Evolutionary conservation across 2,888 invertebrate species (phyloP).

Genomic region (Hydropsyche betteni): DNA sequence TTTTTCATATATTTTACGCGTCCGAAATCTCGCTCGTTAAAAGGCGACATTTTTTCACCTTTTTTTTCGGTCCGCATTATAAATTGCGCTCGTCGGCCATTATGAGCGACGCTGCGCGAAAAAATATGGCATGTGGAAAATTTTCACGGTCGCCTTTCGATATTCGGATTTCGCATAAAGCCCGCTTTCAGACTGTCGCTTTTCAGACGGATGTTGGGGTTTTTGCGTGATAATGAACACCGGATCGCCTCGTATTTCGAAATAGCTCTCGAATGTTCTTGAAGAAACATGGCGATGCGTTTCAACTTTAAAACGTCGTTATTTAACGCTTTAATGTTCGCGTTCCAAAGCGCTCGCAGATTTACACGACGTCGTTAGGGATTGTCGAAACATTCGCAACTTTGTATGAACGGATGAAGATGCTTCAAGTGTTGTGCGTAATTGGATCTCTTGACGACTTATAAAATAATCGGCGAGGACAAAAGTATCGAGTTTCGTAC

Average conservation of each 20-base stretch:
- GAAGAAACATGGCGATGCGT: background rate
- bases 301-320: slow-evolving; percentile 32
- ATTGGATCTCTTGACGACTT: slow-evolving; percentile 1
- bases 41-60: slow-evolving; percentile 26
- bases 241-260: slow-evolving; percentile 6
- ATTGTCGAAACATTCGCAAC: background rate
- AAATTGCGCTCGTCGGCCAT: slow-evolving; percentile 11
- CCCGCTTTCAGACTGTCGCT: background rate
- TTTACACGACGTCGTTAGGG: slow-evolving; percentile 5
- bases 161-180: background rate
- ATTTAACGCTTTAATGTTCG: slow-evolving; percentile 12
- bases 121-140: slow-evolving; percentile 18
- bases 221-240: slow-evolving; percentile 11
- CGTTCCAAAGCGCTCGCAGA: slow-evolving; percentile 6
- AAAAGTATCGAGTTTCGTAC: background rate
- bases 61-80: slow-evolving; percentile 11
- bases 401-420: background rate
- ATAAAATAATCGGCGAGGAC: slow-evolving; percentile 1
- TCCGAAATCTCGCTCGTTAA: slow-evolving; percentile 35
- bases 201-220: background rate
- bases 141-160: slow-evolving; percentile 19
- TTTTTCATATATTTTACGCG: slow-evolving; percentile 40
- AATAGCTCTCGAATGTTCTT: slow-evolving; percentile 12
- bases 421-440: background rate
- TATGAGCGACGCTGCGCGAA: slow-evolving; percentile 4